Conservation (phyloP, 1,140 invertebrate genomes). For the Solenopsis fugax region DNA sequence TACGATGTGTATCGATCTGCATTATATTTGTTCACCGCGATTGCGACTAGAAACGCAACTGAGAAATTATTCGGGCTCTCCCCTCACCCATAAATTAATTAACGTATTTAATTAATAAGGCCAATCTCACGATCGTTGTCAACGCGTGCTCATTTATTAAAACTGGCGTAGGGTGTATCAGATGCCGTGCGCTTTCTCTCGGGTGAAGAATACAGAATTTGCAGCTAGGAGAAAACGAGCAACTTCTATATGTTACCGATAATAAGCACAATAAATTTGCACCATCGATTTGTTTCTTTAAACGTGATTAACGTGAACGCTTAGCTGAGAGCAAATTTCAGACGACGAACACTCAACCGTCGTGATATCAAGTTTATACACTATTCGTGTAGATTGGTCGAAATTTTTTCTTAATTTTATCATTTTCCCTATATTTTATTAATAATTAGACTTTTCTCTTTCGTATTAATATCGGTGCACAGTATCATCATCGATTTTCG, state of each 20-base stretch:
- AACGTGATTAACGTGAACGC: neutral
- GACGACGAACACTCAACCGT: neutral
- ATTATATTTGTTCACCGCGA: slow-evolving; percentile 25
- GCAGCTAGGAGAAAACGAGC: slow-evolving; percentile 24
- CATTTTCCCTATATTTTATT: neutral
- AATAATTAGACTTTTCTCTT: slow-evolving; percentile 7
- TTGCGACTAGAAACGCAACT: slow-evolving; percentile 43
- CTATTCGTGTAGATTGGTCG: neutral
- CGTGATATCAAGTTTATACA: neutral
- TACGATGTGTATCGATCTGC: slow-evolving; percentile 50
- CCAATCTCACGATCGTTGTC: slow-evolving; percentile 60
- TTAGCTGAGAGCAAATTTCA: slow-evolving; percentile 5
- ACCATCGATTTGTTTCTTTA: neutral
- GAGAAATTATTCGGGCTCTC: slow-evolving; percentile 34
- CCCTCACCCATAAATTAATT: slow-evolving; percentile 39
- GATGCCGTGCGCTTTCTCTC: slow-evolving; percentile 42
- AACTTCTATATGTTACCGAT: slow-evolving; percentile 21
- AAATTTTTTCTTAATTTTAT: neutral
- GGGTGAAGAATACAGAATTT: neutral
- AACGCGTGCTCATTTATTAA: slow-evolving; percentile 54
- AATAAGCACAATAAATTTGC: neutral
- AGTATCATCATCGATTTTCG: slow-evolving; percentile 43
- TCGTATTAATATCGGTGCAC: slow-evolving; percentile 1
- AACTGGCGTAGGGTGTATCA: slow-evolving; percentile 8
- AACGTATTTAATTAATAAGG: slow-evolving; percentile 51